Conservation (phyloP, 2,797 vertebrate genomes). For the Echiichthys vipera region DNA sequence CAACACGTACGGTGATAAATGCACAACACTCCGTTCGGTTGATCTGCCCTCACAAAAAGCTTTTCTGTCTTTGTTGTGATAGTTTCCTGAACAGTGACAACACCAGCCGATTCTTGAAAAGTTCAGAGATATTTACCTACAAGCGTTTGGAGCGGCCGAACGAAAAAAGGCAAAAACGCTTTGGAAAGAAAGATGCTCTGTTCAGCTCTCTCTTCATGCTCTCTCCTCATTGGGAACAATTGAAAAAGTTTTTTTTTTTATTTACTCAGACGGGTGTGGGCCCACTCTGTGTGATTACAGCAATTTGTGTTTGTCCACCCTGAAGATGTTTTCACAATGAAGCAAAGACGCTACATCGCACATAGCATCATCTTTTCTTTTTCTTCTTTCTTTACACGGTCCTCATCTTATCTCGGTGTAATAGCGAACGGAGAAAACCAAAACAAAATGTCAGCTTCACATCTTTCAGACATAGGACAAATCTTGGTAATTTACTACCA, state of each 20-base stretch:
- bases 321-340: neutral
- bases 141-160: too few relatives aligned
- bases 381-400: neutral
- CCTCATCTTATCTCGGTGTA: neutral
- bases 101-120: too few relatives aligned
- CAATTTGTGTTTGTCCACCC: constrained; percentile 33
- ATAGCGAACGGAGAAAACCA: neutral
- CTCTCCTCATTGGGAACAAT: too few relatives aligned
- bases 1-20: too few relatives aligned
- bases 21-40: too few relatives aligned
- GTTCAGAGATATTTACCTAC: too few relatives aligned
- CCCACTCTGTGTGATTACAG: constrained; percentile 47
- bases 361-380: neutral
- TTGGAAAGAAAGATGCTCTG: too few relatives aligned
- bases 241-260: constrained; percentile 27
- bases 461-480: neutral
- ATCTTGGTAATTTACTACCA: neutral
- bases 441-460: neutral
- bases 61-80: too few relatives aligned
- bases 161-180: too few relatives aligned
- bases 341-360: constrained; percentile 12
- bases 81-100: too few relatives aligned
- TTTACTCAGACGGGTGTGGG: constrained; percentile 39
- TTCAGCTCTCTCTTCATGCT: too few relatives aligned
- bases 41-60: too few relatives aligned